Base-by-base conservation (phyloP, 2,113 vertebrate species). In the Oryzias woworae region DNA sequence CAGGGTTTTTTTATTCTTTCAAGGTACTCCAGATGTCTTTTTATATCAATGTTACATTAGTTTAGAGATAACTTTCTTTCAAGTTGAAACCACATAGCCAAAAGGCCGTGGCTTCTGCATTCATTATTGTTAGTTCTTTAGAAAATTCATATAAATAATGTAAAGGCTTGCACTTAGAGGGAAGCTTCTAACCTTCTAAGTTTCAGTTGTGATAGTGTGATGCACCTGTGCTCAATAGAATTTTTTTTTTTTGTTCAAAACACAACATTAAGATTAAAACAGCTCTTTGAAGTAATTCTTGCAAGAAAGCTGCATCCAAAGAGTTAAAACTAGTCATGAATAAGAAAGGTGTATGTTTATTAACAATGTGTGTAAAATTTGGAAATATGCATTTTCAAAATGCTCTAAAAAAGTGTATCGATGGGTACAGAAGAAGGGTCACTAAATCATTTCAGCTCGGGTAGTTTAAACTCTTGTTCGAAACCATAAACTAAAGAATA, bases 1-100 rank as follows among this genome's bases (percentile, higher is more conserved):
- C 87, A 84, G 69, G 54, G 18, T 78, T 87, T 85, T 81, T 87
- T 92, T 91, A 91, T 85, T 79, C 87, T 92, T 91, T 92, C 87
- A 92, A 88, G 86, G 75, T 69, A 74, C 69, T 82, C 84, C 85
- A 89, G 80, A 89, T 84, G 82, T 87, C 75, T 88, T 86, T 90
- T 86, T 82, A 80, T 84, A 85, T 81, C 79, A 84, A 82, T 85
- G 82, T 85, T 85, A 87, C 73, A 87, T 81, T 85, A 81, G 76
- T 85, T 84, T 82, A 75, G 87, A 91, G 83, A 82, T 86, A 89
- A 79, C 73, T 81, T 82, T 78, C 87, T 90, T 91, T 91, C 86
- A 89, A 89, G 86, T 88, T 72, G 74, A 85, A 89, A 85, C 78
- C 87, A 88, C 82, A 74, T 81, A 78, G 87, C 72, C 80, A 77